Evolutionary conservation across 2,113 vertebrate species (phyloP).

Genomic region (Seriola rivoliana): DNA sequence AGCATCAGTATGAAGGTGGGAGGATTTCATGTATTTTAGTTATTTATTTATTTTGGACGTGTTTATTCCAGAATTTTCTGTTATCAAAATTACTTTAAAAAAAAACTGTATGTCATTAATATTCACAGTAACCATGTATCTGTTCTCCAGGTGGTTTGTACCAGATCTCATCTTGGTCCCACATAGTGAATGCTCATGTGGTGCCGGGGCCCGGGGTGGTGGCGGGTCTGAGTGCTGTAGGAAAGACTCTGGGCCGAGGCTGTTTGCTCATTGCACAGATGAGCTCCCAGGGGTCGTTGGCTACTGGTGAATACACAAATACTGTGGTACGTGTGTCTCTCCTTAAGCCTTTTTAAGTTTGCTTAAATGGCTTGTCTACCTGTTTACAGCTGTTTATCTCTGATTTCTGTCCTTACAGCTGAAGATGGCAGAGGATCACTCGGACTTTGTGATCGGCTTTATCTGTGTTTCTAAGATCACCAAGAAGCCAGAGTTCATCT

Average conservation of each 20-base stretch:
- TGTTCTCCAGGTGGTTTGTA: constrained; percentile 89
- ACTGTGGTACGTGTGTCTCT: constrained; percentile 84
- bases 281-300: constrained; percentile 93
- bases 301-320: constrained; percentile 90
- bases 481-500: constrained; percentile 89
- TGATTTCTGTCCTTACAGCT: constrained; percentile 81
- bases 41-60: background rate
- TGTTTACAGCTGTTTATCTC: background rate
- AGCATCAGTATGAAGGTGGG: constrained; percentile 93
- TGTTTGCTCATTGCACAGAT: constrained; percentile 94
- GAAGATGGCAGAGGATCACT: constrained; percentile 91
- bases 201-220: constrained; percentile 92
- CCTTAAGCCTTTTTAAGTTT: background rate
- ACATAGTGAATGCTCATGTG: constrained; percentile 91
- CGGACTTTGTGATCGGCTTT: constrained; percentile 94
- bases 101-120: background rate
- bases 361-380: fast-evolving
- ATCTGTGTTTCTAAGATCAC: constrained; percentile 91
- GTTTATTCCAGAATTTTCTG: too few relatives aligned
- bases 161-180: constrained; percentile 93
- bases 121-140: background rate
- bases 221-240: constrained; percentile 88
- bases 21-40: background rate
- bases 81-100: background rate
- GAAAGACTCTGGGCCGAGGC: constrained; percentile 86